Evolutionary conservation across 2,888 invertebrate genomes (phyloP), one percentile per base, ranked within the genome.

Genomic region (Nasonovia ribisnigri): DNA sequence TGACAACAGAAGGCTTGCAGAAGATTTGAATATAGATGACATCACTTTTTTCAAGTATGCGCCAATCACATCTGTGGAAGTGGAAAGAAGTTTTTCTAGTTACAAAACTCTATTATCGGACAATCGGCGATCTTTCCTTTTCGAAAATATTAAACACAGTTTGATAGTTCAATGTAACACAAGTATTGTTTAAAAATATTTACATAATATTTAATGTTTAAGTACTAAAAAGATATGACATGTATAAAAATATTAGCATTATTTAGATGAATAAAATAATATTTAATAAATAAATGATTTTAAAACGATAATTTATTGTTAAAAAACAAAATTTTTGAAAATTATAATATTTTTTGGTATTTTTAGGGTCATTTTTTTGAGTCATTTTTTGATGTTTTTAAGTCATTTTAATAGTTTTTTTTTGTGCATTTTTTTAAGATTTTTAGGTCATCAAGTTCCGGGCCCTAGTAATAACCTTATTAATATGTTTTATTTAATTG

Each of bases 41-140:
- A 90, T 90, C 48, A 90, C 90, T 67, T 48, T 36, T 77, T 90
- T 90, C n/a, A 90, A 90, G 8, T n/a, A 90, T 90, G 90, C 90
- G 26, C 77, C 67, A 46, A 90, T 77, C 67, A 90, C 77, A 77
- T 90, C 77, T 57, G 77, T 90, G 16, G 77, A 77, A 43, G 46
- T 46, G 46, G 46, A 46, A 46, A 46, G 46, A 46, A 46, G 46
- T 46, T 46, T 46, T 46, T 46, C 54, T 88, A 42, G 8, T 8
- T 88, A 88, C 5, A 88, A 88, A 42, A 54, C 51, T 88, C 42
- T 57, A 54, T 88, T 88, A 88, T 88, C 54, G 4, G 42, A 88
- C 51, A 89, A 57, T 89, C 60, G 29, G 0, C 89, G 43, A 60
- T 60, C 89, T 60, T 89, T 89, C 43, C 6, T 89, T 10, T 89